Evolutionary conservation across 1,140 invertebrate genomes (phyloP), one percentile per base, ranked within the genome.

Genomic region (Ooceraea biroi): DNA sequence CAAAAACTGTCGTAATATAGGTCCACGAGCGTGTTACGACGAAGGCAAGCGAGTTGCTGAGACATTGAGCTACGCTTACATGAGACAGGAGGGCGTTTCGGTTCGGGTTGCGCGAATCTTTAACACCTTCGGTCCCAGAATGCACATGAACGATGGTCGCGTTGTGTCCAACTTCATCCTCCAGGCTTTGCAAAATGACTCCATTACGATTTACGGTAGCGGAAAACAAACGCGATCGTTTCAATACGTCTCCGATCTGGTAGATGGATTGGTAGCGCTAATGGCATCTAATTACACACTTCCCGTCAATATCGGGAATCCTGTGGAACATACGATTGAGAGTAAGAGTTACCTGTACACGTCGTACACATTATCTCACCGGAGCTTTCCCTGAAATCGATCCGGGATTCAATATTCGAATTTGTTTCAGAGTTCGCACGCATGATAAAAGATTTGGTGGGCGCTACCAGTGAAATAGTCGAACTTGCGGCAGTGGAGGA

Each of bases 121-220:
- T 92, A 99, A 99, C 92, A 99, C 99, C 0, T 99, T 99, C 93
- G 99, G 99, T n/a, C 99, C 99, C 0, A 95, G 99, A 91, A 99
- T 99, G 99, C 99, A 99, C 91, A 98, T 99, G 95, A 99, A 99
- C 91, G 99, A 99, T 95, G 99, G 99, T 5, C 95, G 99, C 57
- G 99, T 99, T 3, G 99, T 99, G 0, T 99, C 98, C 14, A 99
- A 99, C 95, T 99, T 99, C 91, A 99, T 99, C 85, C 96, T 99
- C 61, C 99, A 99, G 95, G 98, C 99, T 8, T 94, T 99, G 66
- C 97, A 99, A 92, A 98, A 99, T 94, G 96, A 99, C 92, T 97
- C 98, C 8, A 99, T 99, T 55, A 99, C 99, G 96, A 96, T 99
- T 25, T 99, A 99, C 94, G 99, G 99, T 1, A 97, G 97, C 92